These are phyloP conservation scores for Eupsittula cactorum DNA, from an alignment of 2,113 vertebrate species.

Conservation along the genomic window DNA sequence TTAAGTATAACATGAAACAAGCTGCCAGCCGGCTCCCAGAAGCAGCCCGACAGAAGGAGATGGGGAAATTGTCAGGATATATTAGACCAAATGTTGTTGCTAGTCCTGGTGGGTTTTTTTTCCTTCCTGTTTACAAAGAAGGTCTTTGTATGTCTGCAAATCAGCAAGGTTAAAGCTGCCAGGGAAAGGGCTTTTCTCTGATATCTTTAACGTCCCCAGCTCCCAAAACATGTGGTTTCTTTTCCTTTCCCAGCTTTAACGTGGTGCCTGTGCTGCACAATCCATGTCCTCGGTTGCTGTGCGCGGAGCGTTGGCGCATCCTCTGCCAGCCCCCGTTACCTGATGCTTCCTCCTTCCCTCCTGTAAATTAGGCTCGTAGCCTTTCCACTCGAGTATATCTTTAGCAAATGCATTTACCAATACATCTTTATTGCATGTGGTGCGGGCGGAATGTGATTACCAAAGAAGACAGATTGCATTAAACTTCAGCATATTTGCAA, in stretches of 20 bases:
- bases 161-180: conserved; percentile 69
- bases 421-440: conserved; percentile 67
- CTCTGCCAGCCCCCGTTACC: conserved; percentile 16
- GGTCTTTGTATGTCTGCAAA: conserved; percentile 72
- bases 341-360: conserved; percentile 16
- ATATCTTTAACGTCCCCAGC: conserved; percentile 16
- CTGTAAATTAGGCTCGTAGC: conserved; percentile 43
- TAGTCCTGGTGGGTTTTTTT: conserved; percentile 62
- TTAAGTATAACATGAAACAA: conserved; percentile 69
- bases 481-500: conserved; percentile 62
- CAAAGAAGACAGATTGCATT: conserved; percentile 70
- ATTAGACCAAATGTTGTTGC: conserved; percentile 67
- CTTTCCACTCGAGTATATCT: conserved; percentile 60
- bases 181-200: conserved; percentile 49
- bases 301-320: background rate
- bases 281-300: background rate
- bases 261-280: background rate
- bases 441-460: conserved; percentile 65
- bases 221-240: conserved; percentile 46
- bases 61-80: conserved; percentile 72
- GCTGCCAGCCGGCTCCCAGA: conserved; percentile 64
- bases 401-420: conserved; percentile 65
- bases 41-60: conserved; percentile 61
- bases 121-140: conserved; percentile 69
- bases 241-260: conserved; percentile 43